phyloP scores from a whole-genome alignment of 2,888 invertebrate species.

The Clunio marinus region DNA sequence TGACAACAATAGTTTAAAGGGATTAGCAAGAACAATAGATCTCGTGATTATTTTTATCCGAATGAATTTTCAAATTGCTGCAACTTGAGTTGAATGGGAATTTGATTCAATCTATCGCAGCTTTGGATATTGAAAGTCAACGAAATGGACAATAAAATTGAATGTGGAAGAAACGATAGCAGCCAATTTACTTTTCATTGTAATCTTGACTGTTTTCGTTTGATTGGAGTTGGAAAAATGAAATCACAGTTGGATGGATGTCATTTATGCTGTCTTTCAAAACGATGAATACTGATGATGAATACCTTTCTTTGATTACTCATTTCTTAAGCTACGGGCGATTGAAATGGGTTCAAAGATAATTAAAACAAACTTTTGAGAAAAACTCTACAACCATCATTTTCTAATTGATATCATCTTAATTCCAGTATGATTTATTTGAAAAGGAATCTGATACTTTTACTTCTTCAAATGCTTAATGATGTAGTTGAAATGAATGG shows the following conservation, averaged over 20 bases:
- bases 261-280: background rate
- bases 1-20: constrained; percentile 32
- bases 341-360: too few relatives aligned
- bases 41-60: constrained; percentile 6
- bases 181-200: constrained; percentile 29
- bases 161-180: constrained; percentile 18
- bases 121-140: constrained; percentile 12
- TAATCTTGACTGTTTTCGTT: constrained; percentile 13
- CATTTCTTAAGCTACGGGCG: too few relatives aligned
- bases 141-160: constrained; percentile 25
- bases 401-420: too few relatives aligned
- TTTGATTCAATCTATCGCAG: background rate
- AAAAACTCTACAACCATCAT: too few relatives aligned
- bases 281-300: background rate
- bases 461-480: too few relatives aligned
- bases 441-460: background rate
- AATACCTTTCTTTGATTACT: background rate
- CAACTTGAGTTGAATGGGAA: background rate
- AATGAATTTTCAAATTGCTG: background rate
- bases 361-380: too few relatives aligned
- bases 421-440: too few relatives aligned
- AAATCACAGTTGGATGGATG: constrained; percentile 8
- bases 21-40: constrained; percentile 33
- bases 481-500: background rate
- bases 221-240: constrained; percentile 16